These are phyloP conservation scores for Orthosia incerta DNA, from an alignment of 2,888 invertebrate genomes.

Conservation along the genomic window DNA sequence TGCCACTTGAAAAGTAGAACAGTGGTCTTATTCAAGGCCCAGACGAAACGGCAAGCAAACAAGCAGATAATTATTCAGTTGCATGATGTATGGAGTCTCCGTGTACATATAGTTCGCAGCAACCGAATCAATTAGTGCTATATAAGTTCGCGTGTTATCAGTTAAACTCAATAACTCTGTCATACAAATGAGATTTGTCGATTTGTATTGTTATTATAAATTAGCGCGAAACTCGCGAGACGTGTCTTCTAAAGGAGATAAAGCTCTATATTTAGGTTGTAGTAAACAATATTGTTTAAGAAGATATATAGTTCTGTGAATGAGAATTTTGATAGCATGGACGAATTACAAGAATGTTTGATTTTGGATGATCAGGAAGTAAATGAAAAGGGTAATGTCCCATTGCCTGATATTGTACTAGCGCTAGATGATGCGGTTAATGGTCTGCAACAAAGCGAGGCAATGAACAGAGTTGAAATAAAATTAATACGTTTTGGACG, in stretches of 20 bases:
- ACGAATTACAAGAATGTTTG: not conserved
- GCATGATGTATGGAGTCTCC: conserved; percentile 3
- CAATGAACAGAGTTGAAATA: not conserved
- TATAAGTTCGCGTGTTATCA: conserved; percentile 52
- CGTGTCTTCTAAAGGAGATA: conserved; percentile 40
- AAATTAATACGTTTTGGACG: conserved; percentile 1
- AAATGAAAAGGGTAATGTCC: not conserved
- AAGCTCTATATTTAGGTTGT: conserved; percentile 60
- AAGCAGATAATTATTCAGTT: conserved; percentile 26
- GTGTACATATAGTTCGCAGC: conserved; percentile 21
- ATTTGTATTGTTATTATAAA: conserved; percentile 58
- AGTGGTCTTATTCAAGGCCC: conserved; percentile 19
- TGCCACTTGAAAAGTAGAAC: conserved; percentile 26
- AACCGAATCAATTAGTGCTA: conserved; percentile 59
- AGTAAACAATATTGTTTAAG: conserved; percentile 57
- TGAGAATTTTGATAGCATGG: conserved; percentile 30
- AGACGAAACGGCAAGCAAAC: conserved; percentile 34
- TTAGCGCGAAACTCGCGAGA: conserved; percentile 42
- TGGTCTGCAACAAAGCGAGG: not conserved
- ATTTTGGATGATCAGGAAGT: conserved; percentile 3
- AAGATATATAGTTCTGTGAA: conserved; percentile 48
- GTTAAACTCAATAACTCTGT: conserved; percentile 51
- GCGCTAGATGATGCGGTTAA: not conserved
- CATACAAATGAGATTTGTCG: conserved; percentile 60
- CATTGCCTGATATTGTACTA: conserved; percentile 3